A percentile compares a stretch with the other conserved stretches of the same genome.
Conservation (phyloP, 1,140 invertebrate genomes). For the Saccostrea glomerata region DNA sequence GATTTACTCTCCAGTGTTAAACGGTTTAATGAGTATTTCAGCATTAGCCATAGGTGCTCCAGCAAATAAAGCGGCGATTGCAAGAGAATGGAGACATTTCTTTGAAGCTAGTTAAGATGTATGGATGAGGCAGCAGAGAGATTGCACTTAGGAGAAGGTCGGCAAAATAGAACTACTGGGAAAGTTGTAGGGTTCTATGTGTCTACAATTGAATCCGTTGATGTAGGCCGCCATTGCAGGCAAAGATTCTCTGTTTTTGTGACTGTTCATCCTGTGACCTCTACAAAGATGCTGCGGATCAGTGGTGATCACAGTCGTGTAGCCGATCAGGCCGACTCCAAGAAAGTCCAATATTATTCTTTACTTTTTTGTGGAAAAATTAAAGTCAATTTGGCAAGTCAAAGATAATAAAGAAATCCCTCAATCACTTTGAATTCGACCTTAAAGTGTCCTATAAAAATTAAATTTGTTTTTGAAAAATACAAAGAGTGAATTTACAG, state of each 20-base stretch:
- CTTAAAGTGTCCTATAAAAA: not conserved
- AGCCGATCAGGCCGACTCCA: constrained; percentile 70
- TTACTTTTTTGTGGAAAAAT: constrained; percentile 62
- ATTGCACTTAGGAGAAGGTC: constrained; percentile 58
- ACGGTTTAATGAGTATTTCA: constrained; percentile 70
- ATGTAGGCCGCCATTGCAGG: constrained; percentile 66
- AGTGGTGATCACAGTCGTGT: constrained; percentile 62
- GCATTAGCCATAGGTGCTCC: constrained; percentile 74
- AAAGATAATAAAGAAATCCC: constrained; percentile 54
- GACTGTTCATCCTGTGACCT: constrained; percentile 40
- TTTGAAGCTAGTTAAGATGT: constrained; percentile 60
- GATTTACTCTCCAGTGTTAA: constrained; percentile 70
- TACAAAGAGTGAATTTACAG: too few relatives aligned
- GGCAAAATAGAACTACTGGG: constrained; percentile 71
- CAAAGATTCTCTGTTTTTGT: constrained; percentile 52
- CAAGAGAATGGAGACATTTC: constrained; percentile 66
- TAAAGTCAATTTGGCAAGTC: constrained; percentile 57
- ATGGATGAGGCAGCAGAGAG: constrained; percentile 65
- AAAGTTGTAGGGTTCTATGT: constrained; percentile 72
- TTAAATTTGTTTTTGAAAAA: too few relatives aligned
- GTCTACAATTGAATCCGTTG: constrained; percentile 69
- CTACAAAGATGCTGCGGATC: constrained; percentile 52
- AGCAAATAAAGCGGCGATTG: constrained; percentile 71
- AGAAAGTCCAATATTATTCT: constrained; percentile 70
- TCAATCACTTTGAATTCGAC: constrained; percentile 6